A percentile compares a stretch with the other conserved stretches of the same genome.
Evolutionary conservation across 2,797 vertebrate species (phyloP).

Genomic region (Cyprinodon diabolis): DNA sequence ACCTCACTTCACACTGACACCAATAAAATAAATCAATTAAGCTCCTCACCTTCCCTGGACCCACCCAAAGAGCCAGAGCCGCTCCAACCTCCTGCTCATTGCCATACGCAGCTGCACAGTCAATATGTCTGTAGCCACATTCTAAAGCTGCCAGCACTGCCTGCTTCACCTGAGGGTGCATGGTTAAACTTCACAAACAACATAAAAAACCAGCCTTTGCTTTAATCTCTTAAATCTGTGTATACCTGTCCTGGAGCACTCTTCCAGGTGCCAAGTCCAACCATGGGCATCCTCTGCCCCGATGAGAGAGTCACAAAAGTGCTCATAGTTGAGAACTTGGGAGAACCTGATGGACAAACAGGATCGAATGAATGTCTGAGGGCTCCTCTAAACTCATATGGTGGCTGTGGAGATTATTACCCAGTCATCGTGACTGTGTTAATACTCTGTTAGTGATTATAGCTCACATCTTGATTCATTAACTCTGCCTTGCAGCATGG

Average conservation of each 20-base stretch:
- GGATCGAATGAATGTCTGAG: slow-evolving; percentile 15
- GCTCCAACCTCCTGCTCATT: slow-evolving; percentile 82
- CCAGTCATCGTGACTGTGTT: slow-evolving; percentile 55
- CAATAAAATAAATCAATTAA: background rate
- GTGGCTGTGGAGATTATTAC: slow-evolving; percentile 1
- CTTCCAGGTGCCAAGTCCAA: slow-evolving; percentile 84
- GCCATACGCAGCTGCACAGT: slow-evolving; percentile 81
- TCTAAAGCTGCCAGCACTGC: slow-evolving; percentile 79
- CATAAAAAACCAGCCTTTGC: background rate
- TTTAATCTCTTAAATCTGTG: background rate
- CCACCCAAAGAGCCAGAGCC: slow-evolving; percentile 70
- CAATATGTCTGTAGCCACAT: slow-evolving; percentile 81
- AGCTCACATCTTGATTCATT: slow-evolving; percentile 49
- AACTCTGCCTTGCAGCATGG: slow-evolving; percentile 31
- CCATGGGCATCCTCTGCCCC: slow-evolving; percentile 74
- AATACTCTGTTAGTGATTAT: slow-evolving; percentile 61
- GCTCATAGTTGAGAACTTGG: slow-evolving; percentile 62
- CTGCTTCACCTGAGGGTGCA: slow-evolving; percentile 73
- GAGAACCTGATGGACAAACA: slow-evolving; percentile 27
- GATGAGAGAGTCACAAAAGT: slow-evolving; percentile 61
- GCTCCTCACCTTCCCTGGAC: slow-evolving; percentile 72
- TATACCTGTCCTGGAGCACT: slow-evolving; percentile 77
- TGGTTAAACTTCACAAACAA: background rate
- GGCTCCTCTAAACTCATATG: slow-evolving; percentile 13
- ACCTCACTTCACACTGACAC: background rate